Base-by-base conservation (phyloP, 2,113 vertebrate species). In the Nettapus auritus region DNA sequence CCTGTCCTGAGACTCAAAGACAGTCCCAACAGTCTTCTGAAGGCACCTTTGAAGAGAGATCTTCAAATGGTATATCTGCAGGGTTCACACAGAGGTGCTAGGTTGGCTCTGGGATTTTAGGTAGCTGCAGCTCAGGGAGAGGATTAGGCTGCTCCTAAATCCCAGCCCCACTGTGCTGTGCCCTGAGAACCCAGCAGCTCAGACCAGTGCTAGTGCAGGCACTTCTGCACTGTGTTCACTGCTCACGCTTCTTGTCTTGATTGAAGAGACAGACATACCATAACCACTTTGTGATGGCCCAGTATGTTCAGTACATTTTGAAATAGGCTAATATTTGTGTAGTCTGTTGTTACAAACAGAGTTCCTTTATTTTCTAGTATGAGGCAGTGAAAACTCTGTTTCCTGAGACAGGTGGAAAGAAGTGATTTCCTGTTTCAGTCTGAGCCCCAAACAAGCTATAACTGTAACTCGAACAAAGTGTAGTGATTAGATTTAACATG, bases 371-470 rank as follows among this genome's bases (percentile, higher is more conserved):
- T 95, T 95, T 90, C 60, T 38, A 88, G 60, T 52, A 63, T 70
- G 82, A 96, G 83, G 52, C 64, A 64, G 55, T 75, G 86, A 78
- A 95, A 94, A 71, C 90, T 86, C 79, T 15, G 9, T 90, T 96
- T 81, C 66, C 60, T 53, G 60, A 93, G 68, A 94, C 85, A 91
- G 90, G 93, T 95, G 90, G 81, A 95, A 82, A 91, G 71, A 93
- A 95, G 48, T 94, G 91, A 94, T 95, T 95, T 93, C 96, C 93
- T 75, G 68, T 86, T 90, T 88, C 88, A 90, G 8, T 95, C 68
- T 56, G 25, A 84, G 76, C 55, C 78, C 63, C 56, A 70, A 89
- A 89, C 40, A 63, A 63, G 78, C 64, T 62, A 63, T 75, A 89
- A 90, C 83, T 96, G 85, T 70, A 81, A 63, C 68, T 86, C 36